These are phyloP conservation scores for Thinocorus orbignyianus DNA, from an alignment of 2,113 vertebrate species.

Conservation along the genomic window DNA sequence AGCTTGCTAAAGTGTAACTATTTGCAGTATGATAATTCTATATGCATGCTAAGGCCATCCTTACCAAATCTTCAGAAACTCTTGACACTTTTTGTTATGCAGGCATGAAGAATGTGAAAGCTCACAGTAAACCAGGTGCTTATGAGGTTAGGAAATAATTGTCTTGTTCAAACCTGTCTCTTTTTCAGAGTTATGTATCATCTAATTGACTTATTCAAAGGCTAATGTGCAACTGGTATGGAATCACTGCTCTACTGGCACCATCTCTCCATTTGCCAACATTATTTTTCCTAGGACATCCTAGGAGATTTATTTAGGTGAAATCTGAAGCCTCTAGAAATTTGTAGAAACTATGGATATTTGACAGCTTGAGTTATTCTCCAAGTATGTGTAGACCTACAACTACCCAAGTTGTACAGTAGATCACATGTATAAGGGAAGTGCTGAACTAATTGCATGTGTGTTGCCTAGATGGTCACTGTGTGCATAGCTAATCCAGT, in stretches of 20 bases:
- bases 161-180: not conserved
- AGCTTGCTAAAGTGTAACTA: not conserved
- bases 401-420: rapidly evolving
- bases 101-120: not conserved
- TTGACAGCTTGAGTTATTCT: not conserved
- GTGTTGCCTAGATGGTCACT: not conserved
- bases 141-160: not conserved
- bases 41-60: not conserved
- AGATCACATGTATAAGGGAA: not conserved
- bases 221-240: not conserved
- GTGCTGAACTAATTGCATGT: not conserved
- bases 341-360: not conserved
- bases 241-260: not conserved
- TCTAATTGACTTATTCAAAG: not conserved
- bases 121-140: not conserved
- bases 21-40: not conserved
- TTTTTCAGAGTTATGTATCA: not conserved
- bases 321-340: not conserved
- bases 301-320: not conserved
- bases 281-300: not conserved
- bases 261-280: not conserved
- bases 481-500: not conserved
- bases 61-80: not conserved
- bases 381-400: not conserved
- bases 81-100: not conserved